Conservation (phyloP, 2,113 vertebrate species). For the Nycticebus coucang region DNA sequence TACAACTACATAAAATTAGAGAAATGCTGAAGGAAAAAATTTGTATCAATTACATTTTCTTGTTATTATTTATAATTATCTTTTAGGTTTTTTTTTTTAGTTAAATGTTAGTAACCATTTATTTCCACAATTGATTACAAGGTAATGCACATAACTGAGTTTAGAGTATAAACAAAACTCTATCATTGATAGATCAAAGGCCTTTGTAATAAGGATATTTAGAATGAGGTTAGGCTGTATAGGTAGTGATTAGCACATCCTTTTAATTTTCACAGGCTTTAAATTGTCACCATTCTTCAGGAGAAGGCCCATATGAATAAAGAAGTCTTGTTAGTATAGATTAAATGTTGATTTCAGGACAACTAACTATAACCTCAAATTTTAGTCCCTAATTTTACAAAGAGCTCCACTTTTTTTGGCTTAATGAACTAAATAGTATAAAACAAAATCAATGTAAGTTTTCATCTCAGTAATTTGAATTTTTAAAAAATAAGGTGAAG, state of each 20-base stretch:
- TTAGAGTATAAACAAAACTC: not conserved
- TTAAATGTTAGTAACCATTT: not conserved
- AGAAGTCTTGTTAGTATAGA: not conserved
- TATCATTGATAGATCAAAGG: not conserved
- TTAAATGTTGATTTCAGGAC: not conserved
- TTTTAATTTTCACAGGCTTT: not conserved
- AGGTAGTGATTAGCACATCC: not conserved
- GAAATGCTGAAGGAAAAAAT: not conserved
- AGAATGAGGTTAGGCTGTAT: not conserved
- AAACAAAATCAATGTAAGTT: constrained; percentile 21
- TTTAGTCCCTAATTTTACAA: not conserved
- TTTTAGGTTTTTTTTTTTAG: not conserved
- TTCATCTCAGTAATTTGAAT: not conserved
- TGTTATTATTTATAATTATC: not conserved
- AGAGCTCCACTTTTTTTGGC: not conserved
- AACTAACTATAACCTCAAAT: not conserved
- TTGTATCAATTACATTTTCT: not conserved
- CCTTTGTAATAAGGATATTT: not conserved
- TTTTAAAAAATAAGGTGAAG: not conserved
- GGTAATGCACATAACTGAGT: not conserved
- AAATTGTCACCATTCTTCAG: not conserved
- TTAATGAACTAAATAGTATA: not conserved
- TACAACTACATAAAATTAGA: not conserved
- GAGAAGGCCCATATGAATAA: not conserved
- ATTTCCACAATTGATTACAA: constrained; percentile 15